A percentile compares a stretch with the other conserved stretches of the same genome.
Conservation (phyloP, 2,113 vertebrate genomes). For the Apus apus region DNA sequence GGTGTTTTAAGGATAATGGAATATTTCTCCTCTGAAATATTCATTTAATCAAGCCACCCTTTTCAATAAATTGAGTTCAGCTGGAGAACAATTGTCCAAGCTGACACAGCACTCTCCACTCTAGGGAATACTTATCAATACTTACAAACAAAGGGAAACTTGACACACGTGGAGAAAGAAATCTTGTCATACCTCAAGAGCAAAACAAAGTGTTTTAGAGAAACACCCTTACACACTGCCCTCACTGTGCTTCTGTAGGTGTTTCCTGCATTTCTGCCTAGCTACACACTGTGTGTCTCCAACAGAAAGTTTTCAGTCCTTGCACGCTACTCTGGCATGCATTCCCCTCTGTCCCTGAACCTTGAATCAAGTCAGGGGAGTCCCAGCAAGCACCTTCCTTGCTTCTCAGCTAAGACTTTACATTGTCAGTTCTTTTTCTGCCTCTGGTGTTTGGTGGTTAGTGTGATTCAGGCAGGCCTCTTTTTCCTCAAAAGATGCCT, state of each 20-base stretch:
- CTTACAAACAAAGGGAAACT: not conserved
- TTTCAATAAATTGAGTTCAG: not conserved
- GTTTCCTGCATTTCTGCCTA: not conserved
- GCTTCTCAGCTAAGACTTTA: not conserved
- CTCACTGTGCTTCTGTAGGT: not conserved
- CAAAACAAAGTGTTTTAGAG: not conserved
- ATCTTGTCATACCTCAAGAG: accelerated
- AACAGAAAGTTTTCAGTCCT: not conserved
- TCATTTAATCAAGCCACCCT: not conserved
- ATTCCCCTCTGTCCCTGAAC: not conserved
- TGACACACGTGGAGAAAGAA: not conserved
- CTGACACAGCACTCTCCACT: not conserved
- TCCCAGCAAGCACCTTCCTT: not conserved
- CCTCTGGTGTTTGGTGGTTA: not conserved
- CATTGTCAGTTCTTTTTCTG: not conserved
- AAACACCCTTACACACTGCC: not conserved
- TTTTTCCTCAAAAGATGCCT: not conserved
- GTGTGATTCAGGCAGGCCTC: not conserved
- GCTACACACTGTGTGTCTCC: accelerated
- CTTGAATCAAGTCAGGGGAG: accelerated
- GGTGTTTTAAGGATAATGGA: not conserved
- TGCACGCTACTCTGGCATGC: not conserved
- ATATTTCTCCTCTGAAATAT: not conserved
- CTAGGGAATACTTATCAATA: not conserved
- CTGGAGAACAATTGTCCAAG: not conserved